phyloP scores from a whole-genome alignment of 2,113 vertebrate species.

The Pygoscelis antarcticus region DNA sequence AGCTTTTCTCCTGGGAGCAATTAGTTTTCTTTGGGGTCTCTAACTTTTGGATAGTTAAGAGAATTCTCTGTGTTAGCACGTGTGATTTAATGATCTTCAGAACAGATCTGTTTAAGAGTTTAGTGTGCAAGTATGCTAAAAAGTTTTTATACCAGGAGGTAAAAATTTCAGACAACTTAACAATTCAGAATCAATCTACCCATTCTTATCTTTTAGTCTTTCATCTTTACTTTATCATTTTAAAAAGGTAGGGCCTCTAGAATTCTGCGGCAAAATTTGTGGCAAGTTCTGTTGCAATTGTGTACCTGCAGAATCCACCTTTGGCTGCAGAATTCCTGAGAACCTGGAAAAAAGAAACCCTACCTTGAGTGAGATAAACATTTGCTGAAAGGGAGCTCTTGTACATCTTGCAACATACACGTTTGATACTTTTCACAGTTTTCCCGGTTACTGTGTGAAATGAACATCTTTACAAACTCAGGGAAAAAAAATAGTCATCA shows the following conservation, averaged over 20 bases:
- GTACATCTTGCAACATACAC: conserved; percentile 69
- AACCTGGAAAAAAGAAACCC: conserved; percentile 81
- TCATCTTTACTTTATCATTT: conserved; percentile 2
- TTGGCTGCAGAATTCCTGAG: conserved; percentile 81
- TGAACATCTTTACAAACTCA: conserved; percentile 61
- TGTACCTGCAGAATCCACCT: conserved; percentile 83
- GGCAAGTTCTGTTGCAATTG: conserved; percentile 78
- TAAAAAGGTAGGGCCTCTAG: conserved; percentile 67
- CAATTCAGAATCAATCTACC: not conserved
- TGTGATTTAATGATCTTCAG: not conserved
- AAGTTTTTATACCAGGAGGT: not conserved
- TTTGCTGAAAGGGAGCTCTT: conserved; percentile 74
- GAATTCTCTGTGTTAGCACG: conserved; percentile 26
- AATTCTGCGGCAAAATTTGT: conserved; percentile 82
- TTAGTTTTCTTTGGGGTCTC: conserved; percentile 52
- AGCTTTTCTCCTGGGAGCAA: not conserved
- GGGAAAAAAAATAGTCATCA: not conserved
- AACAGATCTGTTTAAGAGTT: conserved; percentile 3
- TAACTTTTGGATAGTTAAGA: conserved; percentile 25
- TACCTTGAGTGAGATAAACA: conserved; percentile 78
- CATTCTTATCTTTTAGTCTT: not conserved
- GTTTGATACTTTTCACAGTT: conserved; percentile 55
- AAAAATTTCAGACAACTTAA: conserved; percentile 3
- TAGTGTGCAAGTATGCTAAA: conserved; percentile 5
- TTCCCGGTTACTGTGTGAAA: conserved; percentile 56